Percentiles rank a stretch among this genome's conserved stretches.
These are phyloP conservation scores for Zygothrica quintamaculata DNA, from an alignment of 2,888 invertebrate species.

Conservation along the genomic window DNA sequence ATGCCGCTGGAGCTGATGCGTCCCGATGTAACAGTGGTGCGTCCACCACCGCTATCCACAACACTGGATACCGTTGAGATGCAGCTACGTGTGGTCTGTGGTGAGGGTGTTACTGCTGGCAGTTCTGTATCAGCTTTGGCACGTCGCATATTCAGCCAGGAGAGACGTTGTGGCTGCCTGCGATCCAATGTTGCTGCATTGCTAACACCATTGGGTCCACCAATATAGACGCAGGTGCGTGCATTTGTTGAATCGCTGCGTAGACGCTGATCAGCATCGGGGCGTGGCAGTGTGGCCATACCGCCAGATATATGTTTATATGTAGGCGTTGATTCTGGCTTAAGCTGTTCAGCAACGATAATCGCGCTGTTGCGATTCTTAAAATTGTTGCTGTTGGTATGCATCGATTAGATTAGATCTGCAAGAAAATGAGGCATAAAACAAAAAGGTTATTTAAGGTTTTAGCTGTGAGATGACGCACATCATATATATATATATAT, in stretches of 20 bases:
- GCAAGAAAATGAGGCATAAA: conserved; percentile 8
- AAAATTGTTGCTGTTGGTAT: conserved; percentile 62
- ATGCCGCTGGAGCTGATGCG: conserved; percentile 81
- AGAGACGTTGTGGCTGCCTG: conserved; percentile 78
- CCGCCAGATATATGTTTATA: conserved; percentile 72
- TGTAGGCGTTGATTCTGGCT: conserved; percentile 46
- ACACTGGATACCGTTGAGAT: conserved; percentile 80
- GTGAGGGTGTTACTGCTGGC: conserved; percentile 77
- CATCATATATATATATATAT: too few relatives aligned
- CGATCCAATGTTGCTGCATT: conserved; percentile 79
- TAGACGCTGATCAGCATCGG: conserved; percentile 60
- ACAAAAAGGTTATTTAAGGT: conserved; percentile 13
- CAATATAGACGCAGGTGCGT: conserved; percentile 66
- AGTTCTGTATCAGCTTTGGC: conserved; percentile 67
- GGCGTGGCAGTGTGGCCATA: conserved; percentile 67
- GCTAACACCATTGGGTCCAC: conserved; percentile 50
- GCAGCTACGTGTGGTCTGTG: conserved; percentile 81
- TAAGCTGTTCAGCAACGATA: conserved; percentile 77
- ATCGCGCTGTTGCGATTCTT: conserved; percentile 74
- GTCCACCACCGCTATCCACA: conserved; percentile 73
- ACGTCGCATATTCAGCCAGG: conserved; percentile 81
- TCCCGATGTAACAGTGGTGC: conserved; percentile 82
- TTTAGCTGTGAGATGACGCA: conserved; percentile 20
- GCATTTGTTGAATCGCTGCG: conserved; percentile 70
- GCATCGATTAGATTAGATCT: conserved; percentile 76